Conservation (phyloP, 1,140 invertebrate genomes). For the Capitella teleta region DNA sequence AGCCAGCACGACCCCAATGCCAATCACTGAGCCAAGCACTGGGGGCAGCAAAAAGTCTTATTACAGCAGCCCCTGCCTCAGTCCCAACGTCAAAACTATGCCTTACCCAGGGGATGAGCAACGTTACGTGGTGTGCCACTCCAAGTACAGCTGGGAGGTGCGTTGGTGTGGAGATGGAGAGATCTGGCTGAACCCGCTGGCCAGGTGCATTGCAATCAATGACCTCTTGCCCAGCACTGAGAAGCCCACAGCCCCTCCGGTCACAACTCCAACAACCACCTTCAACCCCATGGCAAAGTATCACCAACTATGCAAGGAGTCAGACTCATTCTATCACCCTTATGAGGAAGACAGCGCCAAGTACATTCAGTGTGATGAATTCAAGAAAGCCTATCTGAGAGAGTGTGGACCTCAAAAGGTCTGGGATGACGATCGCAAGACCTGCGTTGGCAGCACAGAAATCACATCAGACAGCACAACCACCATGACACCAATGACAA, state of each 20-base stretch:
- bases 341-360: neutral
- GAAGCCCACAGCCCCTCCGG: neutral
- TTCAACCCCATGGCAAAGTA: neutral
- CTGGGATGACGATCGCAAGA: constrained; percentile 3
- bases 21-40: neutral
- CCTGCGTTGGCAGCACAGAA: constrained; percentile 3
- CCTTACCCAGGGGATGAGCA: neutral
- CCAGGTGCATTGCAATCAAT: neutral
- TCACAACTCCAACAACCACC: neutral
- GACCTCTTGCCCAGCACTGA: neutral
- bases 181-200: neutral
- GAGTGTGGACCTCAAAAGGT: neutral
- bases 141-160: neutral
- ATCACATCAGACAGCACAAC: neutral
- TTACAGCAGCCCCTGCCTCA: neutral
- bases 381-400: constrained; percentile 1
- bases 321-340: constrained; percentile 2
- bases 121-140: neutral
- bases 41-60: neutral
- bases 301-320: neutral
- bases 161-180: neutral
- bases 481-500: neutral
- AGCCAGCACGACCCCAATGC: neutral
- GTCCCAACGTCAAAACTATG: neutral
- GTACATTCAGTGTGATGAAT: constrained; percentile 7